Percentiles rank a stretch among this genome's conserved stretches.
Evolutionary conservation across 2,888 invertebrate genomes (phyloP).

Genomic region (Drosophila pegasa): DNA sequence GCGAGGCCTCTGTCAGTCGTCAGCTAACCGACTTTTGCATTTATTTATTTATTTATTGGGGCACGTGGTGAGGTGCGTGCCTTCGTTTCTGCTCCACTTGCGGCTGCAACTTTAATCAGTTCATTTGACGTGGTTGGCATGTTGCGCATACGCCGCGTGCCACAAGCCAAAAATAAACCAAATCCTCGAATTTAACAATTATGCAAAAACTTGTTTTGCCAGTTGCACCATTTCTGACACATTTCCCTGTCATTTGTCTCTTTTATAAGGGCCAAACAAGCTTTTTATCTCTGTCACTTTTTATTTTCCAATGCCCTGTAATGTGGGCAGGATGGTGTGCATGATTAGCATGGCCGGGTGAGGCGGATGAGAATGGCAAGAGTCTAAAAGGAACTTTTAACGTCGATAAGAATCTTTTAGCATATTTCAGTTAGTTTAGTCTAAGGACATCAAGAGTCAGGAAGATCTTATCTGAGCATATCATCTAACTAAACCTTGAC

Average conservation of each 20-base stretch:
- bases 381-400: no score
- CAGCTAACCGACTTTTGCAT: conserved; percentile 70
- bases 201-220: conserved; percentile 50
- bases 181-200: conserved; percentile 41
- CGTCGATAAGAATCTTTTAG: no score
- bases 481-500: no score
- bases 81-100: background rate
- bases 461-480: no score
- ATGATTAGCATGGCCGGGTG: background rate
- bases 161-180: conserved; percentile 2
- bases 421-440: no score
- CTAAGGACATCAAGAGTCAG: no score
- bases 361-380: background rate
- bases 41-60: conserved; percentile 67
- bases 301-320: background rate
- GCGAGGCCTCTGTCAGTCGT: conserved; percentile 29
- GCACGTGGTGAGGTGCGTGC: conserved; percentile 43
- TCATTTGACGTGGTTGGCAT: conserved; percentile 21
- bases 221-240: conserved; percentile 52
- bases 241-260: conserved; percentile 63
- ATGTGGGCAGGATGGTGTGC: background rate
- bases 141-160: conserved; percentile 39
- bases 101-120: conserved; percentile 56
- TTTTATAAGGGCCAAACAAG: conserved; percentile 6
- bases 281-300: no score